Evolutionary conservation across 2,113 vertebrate genomes (phyloP), one percentile per base, ranked within the genome.

Genomic region (Myotis yumanensis): DNA sequence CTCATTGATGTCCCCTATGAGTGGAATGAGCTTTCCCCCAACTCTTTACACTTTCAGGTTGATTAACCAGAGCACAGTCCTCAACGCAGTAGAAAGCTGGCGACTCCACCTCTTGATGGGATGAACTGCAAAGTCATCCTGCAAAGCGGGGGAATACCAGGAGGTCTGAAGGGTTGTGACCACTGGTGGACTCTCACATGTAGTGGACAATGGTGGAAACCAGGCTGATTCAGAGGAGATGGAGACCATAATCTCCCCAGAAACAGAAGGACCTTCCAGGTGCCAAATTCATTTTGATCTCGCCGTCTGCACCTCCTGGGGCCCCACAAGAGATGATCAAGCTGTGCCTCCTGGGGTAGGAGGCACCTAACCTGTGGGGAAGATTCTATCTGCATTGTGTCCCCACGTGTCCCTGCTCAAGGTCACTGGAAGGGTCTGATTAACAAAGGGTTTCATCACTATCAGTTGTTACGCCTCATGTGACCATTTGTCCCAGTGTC

Each of bases 391-490:
- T 43, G 7, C 2, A 4, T 14, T 1, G 2, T 18, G 30, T 87
- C 11, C 12, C 30, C 1, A 2, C 0, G 2, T 35, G 66, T 51
- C 37, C 52, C 11, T 12, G 1, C 51, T n/a, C 5, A 20, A 10
- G 51, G 51, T 86, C 59, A 11, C 20, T 30, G 84, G 83, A 32
- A 4, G 72, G 16, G 9, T 5, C 72, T 40, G 59, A 32, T 32
- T 22, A n/a, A 23, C 37, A 1, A 69, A 75, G 57, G 11, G 1
- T 20, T n/a, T 5, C 35, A 3, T 11, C 14, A 12, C 23, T 15
- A 7, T 35, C 40, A 0, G 22, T 35, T 25, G 30, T 16, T 37
- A 54, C 2, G 2, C 28, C 20, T 40, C 32, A 14, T 2, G 4
- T 22, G 84, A 18, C 10, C 1, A 2, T 10, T 16, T 3, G 51